Evolutionary conservation across 2,113 vertebrate genomes (phyloP).

Genomic region (Pelodiscus sinensis): DNA sequence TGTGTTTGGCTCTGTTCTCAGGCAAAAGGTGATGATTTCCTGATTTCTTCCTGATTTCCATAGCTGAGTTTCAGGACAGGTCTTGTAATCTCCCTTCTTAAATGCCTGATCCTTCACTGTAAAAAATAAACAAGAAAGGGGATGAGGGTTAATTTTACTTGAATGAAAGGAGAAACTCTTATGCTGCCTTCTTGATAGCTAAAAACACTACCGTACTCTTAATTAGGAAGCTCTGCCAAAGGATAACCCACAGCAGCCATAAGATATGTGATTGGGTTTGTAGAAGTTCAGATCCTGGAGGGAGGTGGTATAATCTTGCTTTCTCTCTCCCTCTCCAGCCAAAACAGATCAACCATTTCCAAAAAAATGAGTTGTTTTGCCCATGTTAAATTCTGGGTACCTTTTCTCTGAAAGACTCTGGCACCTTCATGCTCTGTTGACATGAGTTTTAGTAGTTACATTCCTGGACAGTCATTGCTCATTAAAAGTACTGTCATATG

Average conservation of each 20-base stretch:
- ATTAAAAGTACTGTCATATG: too few relatives aligned
- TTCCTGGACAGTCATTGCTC: too few relatives aligned
- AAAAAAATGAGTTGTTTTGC: neutral
- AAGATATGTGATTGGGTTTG: neutral
- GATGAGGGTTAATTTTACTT: neutral
- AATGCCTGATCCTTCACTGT: neutral
- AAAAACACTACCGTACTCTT: too few relatives aligned
- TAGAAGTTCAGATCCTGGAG: neutral
- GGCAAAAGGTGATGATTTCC: neutral
- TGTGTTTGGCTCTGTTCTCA: conserved; percentile 15
- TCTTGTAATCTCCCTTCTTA: neutral
- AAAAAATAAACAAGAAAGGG: neutral
- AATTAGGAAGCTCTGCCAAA: neutral
- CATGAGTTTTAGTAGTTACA: neutral
- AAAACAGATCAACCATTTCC: neutral
- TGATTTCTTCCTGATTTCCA: neutral
- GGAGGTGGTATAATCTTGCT: neutral
- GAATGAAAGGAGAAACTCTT: neutral
- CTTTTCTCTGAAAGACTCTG: neutral
- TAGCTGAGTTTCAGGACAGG: neutral
- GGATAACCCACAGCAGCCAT: neutral
- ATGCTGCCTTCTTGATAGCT: too few relatives aligned
- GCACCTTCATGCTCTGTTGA: neutral
- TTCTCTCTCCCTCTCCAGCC: neutral
- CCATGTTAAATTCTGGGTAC: neutral